These are phyloP conservation scores for Bhutanitis thaidina DNA, from an alignment of 2,888 invertebrate species.

Conservation along the genomic window DNA sequence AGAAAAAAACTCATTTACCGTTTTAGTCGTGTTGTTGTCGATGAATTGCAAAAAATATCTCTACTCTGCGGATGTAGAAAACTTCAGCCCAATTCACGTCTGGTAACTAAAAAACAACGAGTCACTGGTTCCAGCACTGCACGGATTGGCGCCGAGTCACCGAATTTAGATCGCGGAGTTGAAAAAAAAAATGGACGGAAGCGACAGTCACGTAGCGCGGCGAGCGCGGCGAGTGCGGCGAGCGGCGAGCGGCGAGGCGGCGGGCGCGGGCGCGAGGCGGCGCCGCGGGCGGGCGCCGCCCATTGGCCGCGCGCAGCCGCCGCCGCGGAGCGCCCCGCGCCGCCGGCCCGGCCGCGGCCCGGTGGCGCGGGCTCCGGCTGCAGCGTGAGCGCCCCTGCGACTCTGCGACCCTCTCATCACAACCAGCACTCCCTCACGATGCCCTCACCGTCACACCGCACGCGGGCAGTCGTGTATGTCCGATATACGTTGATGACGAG, in stretches of 20 bases:
- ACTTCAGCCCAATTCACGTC: background rate
- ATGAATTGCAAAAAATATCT: background rate
- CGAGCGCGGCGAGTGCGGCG: constrained; percentile 3
- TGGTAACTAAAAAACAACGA: background rate
- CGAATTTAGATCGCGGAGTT: background rate
- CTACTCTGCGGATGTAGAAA: background rate
- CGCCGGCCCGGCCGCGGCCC: background rate
- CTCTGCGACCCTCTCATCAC: background rate
- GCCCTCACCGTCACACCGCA: too few relatives aligned
- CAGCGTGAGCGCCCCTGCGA: background rate
- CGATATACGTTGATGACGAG: too few relatives aligned
- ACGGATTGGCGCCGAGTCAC: background rate
- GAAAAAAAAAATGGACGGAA: background rate
- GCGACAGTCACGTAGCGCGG: background rate
- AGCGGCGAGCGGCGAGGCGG: constrained; percentile 9
- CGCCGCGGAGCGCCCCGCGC: background rate
- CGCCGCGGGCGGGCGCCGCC: constrained; percentile 10
- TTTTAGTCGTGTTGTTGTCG: background rate
- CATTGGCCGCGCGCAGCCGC: constrained; percentile 10
- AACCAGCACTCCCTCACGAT: too few relatives aligned
- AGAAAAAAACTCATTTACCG: background rate
- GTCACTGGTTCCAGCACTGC: background rate
- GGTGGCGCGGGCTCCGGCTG: background rate
- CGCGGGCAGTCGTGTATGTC: too few relatives aligned
- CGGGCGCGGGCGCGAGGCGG: constrained; percentile 9